Evolutionary conservation across 2,113 vertebrate species (phyloP).

Genomic region (Muscicapa adusta): DNA sequence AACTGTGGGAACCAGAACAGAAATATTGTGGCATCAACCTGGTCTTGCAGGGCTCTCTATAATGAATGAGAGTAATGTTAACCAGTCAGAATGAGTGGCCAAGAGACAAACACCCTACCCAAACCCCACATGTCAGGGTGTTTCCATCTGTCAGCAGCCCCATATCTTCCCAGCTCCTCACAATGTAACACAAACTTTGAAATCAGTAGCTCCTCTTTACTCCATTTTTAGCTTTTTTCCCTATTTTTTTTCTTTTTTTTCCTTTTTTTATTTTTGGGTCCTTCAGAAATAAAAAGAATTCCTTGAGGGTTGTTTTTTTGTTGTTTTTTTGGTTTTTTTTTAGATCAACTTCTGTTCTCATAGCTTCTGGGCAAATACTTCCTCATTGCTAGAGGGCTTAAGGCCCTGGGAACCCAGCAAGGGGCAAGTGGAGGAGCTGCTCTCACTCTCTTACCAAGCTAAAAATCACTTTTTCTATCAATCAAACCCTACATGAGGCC

Average conservation of each 20-base stretch:
- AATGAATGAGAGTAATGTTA: not conserved
- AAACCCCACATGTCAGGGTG: not conserved
- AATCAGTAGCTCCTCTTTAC: not conserved
- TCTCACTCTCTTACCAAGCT: constrained; percentile 8
- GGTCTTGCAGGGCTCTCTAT: not conserved
- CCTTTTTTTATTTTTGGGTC: not conserved
- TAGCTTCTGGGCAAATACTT: constrained; percentile 40
- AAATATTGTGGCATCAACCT: not conserved
- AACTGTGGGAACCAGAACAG: not conserved
- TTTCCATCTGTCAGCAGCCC: not conserved
- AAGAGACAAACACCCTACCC: not conserved
- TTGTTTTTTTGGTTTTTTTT: not conserved
- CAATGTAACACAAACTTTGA: rapidly evolving
- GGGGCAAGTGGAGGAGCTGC: constrained; percentile 28
- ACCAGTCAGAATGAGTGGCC: not conserved
- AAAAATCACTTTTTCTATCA: constrained; percentile 52
- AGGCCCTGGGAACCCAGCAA: constrained; percentile 73
- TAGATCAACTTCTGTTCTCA: constrained; percentile 15
- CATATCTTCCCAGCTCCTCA: rapidly evolving
- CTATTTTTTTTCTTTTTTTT: too few relatives aligned
- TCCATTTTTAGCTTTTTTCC: not conserved
- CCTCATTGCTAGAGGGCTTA: constrained; percentile 24
- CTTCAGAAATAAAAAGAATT: not conserved
- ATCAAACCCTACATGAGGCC: constrained; percentile 40
- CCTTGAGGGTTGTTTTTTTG: not conserved